Evolutionary conservation across 2,888 invertebrate genomes (phyloP).

Genomic region (Xestobium rufovillosum): DNA sequence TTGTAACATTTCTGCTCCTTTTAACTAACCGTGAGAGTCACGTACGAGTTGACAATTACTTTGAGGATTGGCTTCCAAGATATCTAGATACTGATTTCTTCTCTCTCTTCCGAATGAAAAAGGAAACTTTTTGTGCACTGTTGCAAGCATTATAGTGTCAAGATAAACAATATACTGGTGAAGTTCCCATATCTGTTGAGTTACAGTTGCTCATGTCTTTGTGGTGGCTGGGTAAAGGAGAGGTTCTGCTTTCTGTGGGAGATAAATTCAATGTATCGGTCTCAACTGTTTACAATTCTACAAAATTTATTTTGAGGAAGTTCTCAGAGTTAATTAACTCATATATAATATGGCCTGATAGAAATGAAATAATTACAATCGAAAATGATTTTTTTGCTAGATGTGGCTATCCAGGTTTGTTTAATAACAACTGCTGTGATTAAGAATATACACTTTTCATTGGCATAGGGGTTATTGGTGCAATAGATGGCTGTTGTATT

Average conservation of each 20-base stretch:
- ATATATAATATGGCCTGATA: slow-evolving; percentile 3
- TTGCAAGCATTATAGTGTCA: slow-evolving; percentile 3
- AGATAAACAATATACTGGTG: slow-evolving; percentile 8
- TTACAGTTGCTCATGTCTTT: slow-evolving; percentile 4
- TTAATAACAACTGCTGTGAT: no score
- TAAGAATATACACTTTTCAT: no score
- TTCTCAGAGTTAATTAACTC: background rate
- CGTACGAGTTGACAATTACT: no score
- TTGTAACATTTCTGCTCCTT: no score
- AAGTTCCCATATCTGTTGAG: background rate
- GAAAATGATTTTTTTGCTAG: no score
- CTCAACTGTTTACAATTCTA: background rate
- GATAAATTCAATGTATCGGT: slow-evolving; percentile 8
- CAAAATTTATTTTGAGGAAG: background rate
- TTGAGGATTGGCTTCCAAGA: slow-evolving; percentile 8
- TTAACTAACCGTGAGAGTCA: no score
- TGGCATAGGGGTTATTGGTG: no score
- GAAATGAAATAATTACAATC: background rate
- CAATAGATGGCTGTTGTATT: no score
- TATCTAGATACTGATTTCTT: slow-evolving; percentile 12
- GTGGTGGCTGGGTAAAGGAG: slow-evolving; percentile 9
- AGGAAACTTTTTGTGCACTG: slow-evolving; percentile 6
- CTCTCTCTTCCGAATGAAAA: slow-evolving; percentile 8
- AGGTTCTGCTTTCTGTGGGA: background rate
- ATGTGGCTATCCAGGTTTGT: no score